These are phyloP conservation scores for Pleuronectes platessa DNA, from an alignment of 2,113 vertebrate species.

Conservation along the genomic window DNA sequence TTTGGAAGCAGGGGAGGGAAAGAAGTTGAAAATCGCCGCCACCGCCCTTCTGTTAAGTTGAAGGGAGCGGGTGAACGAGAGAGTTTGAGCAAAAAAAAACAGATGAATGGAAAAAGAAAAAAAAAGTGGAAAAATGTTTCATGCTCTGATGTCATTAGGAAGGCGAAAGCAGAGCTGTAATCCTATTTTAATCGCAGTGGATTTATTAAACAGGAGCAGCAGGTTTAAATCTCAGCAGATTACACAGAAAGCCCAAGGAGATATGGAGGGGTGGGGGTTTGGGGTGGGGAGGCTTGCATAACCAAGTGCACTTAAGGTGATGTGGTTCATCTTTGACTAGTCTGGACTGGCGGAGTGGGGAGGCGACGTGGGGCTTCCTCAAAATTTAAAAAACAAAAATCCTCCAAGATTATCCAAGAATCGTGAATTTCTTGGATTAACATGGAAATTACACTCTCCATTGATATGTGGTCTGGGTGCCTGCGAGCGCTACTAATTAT, in stretches of 20 bases:
- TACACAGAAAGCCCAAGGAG: slow-evolving; percentile 76
- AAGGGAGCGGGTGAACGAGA: background rate
- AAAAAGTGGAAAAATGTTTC: slow-evolving; percentile 61
- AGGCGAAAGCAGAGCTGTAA: slow-evolving; percentile 74
- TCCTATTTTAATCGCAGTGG: slow-evolving; percentile 82
- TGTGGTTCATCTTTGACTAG: slow-evolving; percentile 54
- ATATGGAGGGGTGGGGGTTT: slow-evolving; percentile 26
- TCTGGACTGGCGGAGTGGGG: slow-evolving; percentile 5
- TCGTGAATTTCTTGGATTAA: background rate
- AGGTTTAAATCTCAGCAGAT: slow-evolving; percentile 84
- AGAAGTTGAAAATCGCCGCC: slow-evolving; percentile 16
- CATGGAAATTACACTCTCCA: slow-evolving; percentile 20
- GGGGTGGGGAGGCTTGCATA: slow-evolving; percentile 58
- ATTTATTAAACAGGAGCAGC: slow-evolving; percentile 84
- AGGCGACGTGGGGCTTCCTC: background rate
- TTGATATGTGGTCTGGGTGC: background rate
- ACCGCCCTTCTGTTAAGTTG: slow-evolving; percentile 22
- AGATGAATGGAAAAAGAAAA: slow-evolving; percentile 19
- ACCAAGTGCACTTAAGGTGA: slow-evolving; percentile 78
- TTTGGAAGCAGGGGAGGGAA: background rate
- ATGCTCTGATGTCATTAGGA: slow-evolving; percentile 70
- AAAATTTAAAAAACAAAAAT: background rate
- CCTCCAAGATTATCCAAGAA: too few species aligned
- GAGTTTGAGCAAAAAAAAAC: slow-evolving; percentile 6
- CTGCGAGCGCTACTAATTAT: slow-evolving; percentile 62